Conservation (phyloP, 1,140 invertebrate species). For the Cryptotermes secundus region DNA sequence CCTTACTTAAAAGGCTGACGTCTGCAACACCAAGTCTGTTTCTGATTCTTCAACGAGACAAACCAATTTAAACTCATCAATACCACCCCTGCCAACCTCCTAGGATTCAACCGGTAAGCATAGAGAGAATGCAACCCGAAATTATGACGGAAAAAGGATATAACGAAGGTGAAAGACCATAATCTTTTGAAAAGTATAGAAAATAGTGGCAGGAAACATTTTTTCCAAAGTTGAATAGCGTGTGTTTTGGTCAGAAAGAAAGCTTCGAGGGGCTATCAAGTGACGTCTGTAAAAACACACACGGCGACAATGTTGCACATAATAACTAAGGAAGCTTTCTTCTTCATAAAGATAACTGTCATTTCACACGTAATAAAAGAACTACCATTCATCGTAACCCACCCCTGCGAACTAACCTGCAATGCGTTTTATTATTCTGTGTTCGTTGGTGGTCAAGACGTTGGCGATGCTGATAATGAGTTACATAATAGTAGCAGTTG, state of each 20-base stretch:
- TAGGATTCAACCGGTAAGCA: not conserved
- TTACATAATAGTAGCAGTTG: no score
- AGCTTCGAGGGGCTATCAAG: not conserved
- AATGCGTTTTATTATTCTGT: no score
- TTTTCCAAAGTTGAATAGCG: not conserved
- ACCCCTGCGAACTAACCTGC: not conserved
- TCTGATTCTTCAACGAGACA: not conserved
- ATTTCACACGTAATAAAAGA: slow-evolving; percentile 6
- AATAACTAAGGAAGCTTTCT: not conserved
- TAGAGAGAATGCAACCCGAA: not conserved
- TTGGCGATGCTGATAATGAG: no score
- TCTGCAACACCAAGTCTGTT: not conserved
- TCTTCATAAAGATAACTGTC: slow-evolving; percentile 3
- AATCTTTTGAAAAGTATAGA: not conserved
- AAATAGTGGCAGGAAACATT: not conserved
- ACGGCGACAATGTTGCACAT: not conserved
- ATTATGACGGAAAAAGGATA: not conserved
- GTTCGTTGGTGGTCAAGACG: no score
- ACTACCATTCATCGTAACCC: not conserved
- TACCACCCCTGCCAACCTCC: not conserved
- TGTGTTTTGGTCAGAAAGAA: not conserved
- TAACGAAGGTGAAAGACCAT: not conserved
- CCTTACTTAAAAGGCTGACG: not conserved
- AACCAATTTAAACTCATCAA: slow-evolving; percentile 14
- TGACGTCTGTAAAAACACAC: not conserved